Conservation (phyloP, 2,888 invertebrate genomes). For the Bugula neritina region DNA sequence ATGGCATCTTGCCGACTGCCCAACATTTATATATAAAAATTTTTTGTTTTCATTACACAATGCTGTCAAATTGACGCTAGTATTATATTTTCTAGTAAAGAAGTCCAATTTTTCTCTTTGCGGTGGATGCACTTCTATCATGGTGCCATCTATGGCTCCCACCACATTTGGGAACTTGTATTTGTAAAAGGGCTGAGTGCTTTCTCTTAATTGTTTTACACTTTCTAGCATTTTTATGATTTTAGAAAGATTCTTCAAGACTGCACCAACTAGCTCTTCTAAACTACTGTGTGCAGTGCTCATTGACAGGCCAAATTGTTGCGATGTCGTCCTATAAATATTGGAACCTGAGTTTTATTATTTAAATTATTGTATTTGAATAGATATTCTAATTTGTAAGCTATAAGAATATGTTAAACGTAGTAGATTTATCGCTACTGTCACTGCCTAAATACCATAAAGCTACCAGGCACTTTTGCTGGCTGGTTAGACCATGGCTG, state of each 20-base stretch:
- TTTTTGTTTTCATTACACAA: background rate
- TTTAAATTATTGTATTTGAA: too few relatives aligned
- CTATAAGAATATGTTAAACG: too few relatives aligned
- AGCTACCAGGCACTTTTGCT: too few relatives aligned
- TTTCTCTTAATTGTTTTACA: background rate
- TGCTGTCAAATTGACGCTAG: background rate
- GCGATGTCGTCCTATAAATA: background rate
- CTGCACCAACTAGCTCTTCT: background rate
- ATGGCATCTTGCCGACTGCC: slow-evolving; percentile 1
- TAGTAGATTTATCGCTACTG: too few relatives aligned
- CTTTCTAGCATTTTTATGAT: background rate
- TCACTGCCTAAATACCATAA: too few relatives aligned
- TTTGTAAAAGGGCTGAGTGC: background rate
- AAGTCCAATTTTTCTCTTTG: background rate
- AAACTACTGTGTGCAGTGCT: background rate
- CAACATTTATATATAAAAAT: background rate
- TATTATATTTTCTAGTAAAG: background rate
- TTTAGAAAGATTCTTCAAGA: background rate
- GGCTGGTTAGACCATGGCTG: too few relatives aligned
- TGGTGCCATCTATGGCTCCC: background rate
- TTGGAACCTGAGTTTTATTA: too few relatives aligned
- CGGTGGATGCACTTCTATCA: background rate
- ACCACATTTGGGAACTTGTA: background rate
- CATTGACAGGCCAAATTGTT: background rate
- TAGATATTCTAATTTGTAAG: too few relatives aligned